These are phyloP conservation scores for Oreohelix idahoensis DNA, from an alignment of 1,140 invertebrate genomes.

Conservation along the genomic window DNA sequence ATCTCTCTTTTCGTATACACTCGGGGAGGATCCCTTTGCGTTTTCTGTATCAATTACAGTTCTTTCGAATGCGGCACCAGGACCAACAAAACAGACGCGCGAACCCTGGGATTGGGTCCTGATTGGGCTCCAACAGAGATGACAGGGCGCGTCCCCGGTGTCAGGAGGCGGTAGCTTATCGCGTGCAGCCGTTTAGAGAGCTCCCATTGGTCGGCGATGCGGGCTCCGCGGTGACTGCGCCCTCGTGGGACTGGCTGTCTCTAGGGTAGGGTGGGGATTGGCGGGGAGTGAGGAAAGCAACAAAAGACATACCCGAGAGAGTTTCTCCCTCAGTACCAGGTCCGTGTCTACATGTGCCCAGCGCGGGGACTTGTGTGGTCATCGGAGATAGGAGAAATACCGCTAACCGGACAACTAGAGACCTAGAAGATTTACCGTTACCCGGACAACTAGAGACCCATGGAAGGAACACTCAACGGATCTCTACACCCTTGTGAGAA, in stretches of 20 bases:
- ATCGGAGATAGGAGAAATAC: constrained; percentile 42
- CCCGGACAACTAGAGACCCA: background rate
- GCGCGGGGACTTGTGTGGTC: constrained; percentile 13
- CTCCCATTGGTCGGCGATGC: constrained; percentile 54
- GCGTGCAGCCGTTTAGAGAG: constrained; percentile 42
- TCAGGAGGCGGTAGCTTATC: constrained; percentile 47
- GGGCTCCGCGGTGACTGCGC: constrained; percentile 46
- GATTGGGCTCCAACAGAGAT: constrained; percentile 48
- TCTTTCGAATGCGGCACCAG: constrained; percentile 40
- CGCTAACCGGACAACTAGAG: background rate
- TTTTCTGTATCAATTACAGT: constrained; percentile 45
- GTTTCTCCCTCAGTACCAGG: constrained; percentile 57
- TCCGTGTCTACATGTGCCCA: constrained; percentile 30
- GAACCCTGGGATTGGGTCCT: constrained; percentile 20
- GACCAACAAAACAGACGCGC: constrained; percentile 24
- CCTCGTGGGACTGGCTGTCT: constrained; percentile 53
- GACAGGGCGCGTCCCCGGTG: constrained; percentile 42
- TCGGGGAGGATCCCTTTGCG: constrained; percentile 14
- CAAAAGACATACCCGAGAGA: constrained; percentile 69
- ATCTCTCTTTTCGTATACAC: background rate
- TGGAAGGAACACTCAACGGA: background rate
- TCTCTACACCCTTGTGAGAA: constrained; percentile 28
- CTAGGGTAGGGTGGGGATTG: constrained; percentile 59
- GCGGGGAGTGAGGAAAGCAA: constrained; percentile 66
- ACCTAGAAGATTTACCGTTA: constrained; percentile 38